A percentile compares a stretch with the other conserved stretches of the same genome.
phyloP scores from a whole-genome alignment of 2,113 vertebrate species.

The Pyxicephalus adspersus region DNA sequence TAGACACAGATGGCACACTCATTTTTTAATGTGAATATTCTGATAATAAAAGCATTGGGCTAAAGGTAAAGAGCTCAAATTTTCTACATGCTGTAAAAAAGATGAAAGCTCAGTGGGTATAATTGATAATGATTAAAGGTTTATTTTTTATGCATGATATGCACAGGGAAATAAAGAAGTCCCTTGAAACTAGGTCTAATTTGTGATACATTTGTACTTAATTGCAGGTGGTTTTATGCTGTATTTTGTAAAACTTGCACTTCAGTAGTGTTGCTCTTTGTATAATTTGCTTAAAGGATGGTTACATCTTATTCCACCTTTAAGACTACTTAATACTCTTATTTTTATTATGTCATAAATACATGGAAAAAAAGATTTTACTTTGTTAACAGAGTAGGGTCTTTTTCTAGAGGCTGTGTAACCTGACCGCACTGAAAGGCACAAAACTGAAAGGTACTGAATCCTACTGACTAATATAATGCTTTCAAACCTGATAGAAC shows the following conservation, averaged over 20 bases:
- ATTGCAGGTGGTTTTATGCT: constrained; percentile 32
- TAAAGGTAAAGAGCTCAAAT: constrained; percentile 26
- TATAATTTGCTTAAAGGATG: not conserved
- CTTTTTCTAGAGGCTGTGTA: constrained; percentile 19
- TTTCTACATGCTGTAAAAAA: constrained; percentile 14
- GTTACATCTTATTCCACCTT: constrained; percentile 18
- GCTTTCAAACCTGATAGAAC: constrained; percentile 41
- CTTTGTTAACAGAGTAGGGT: not conserved
- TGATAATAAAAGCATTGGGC: constrained; percentile 11
- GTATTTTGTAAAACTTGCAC: not conserved
- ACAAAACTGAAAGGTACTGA: constrained; percentile 26
- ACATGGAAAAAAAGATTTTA: constrained; percentile 32
- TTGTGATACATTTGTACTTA: constrained; percentile 43
- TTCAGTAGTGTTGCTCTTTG: not conserved
- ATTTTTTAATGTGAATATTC: constrained; percentile 31
- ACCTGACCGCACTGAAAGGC: constrained; percentile 36
- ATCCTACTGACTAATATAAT: constrained; percentile 31
- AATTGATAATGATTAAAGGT: constrained; percentile 52
- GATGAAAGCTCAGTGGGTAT: constrained; percentile 33
- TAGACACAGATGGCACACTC: constrained; percentile 12
- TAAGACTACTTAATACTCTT: not conserved
- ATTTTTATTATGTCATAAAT: constrained; percentile 6
- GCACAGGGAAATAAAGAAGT: constrained; percentile 30
- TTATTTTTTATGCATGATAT: constrained; percentile 48
- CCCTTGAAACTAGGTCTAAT: constrained; percentile 35